phyloP scores from a whole-genome alignment of 2,797 vertebrate species.

The Triplophysa yarkandensis region DNA sequence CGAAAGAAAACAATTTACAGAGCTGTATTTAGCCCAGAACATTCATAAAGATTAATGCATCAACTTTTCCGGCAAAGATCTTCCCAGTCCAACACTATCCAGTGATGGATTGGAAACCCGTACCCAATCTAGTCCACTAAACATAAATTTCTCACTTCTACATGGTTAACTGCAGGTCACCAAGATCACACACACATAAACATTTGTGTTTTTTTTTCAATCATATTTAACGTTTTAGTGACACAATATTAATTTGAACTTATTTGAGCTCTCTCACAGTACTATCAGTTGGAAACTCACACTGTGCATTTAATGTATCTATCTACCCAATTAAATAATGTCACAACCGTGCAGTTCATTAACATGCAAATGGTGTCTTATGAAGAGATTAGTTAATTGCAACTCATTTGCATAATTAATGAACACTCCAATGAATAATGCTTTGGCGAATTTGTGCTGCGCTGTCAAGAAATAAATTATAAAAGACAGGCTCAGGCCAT shows the following conservation, averaged over 20 bases:
- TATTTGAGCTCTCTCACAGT: constrained; percentile 33
- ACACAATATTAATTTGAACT: constrained; percentile 38
- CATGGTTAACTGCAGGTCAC: not conserved
- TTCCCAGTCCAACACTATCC: not conserved
- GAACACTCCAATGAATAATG: constrained; percentile 92
- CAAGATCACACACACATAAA: not conserved
- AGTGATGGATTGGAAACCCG: not conserved
- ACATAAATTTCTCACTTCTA: not conserved
- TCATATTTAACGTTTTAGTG: not conserved
- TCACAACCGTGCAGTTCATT: constrained; percentile 88
- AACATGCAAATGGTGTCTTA: constrained; percentile 89
- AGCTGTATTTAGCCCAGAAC: not conserved
- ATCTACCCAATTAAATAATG: constrained; percentile 90
- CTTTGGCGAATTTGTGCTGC: constrained; percentile 85
- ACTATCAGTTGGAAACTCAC: constrained; percentile 48
- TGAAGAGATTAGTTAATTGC: constrained; percentile 93
- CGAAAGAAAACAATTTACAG: not conserved
- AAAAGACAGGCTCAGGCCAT: constrained; percentile 82
- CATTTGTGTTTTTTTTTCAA: constrained; percentile 22
- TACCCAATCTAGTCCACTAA: not conserved
- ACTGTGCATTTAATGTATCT: constrained; percentile 76
- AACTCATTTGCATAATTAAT: constrained; percentile 95
- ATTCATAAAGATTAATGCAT: not conserved
- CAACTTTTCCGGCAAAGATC: not conserved
- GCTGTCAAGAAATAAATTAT: constrained; percentile 91